A percentile compares a stretch with the other conserved stretches of the same genome.
These are phyloP conservation scores for Galbula dea DNA, from an alignment of 2,113 vertebrate genomes.

Conservation along the genomic window DNA sequence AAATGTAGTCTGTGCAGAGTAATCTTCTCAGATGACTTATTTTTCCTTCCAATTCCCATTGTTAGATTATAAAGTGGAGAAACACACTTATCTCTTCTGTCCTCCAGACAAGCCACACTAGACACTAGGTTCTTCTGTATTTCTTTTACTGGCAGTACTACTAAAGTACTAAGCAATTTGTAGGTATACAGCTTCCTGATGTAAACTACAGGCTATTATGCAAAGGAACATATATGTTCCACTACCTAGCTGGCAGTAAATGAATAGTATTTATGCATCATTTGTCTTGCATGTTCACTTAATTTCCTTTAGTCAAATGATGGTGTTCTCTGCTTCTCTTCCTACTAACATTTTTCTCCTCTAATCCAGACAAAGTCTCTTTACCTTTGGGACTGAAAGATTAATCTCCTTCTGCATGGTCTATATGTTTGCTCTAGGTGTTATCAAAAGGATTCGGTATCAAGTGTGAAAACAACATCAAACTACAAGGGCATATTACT, in stretches of 20 bases:
- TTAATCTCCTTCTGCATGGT: not conserved
- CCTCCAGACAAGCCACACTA: not conserved
- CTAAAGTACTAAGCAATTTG: not conserved
- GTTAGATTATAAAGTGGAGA: not conserved
- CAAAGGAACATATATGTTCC: not conserved
- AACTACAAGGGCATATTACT: not conserved
- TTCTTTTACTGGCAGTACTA: not conserved
- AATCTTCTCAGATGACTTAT: not conserved
- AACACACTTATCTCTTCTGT: not conserved
- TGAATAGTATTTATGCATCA: not conserved
- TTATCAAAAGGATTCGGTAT: constrained; percentile 20
- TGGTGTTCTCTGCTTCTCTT: not conserved
- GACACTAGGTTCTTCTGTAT: not conserved
- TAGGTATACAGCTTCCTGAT: not conserved
- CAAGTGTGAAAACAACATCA: not conserved
- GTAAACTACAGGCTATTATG: not conserved
- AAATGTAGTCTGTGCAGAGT: not conserved
- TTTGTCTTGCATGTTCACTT: not conserved
- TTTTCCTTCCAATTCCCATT: not conserved
- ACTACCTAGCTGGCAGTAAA: not conserved
- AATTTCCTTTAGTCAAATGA: not conserved
- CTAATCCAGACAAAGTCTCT: not conserved
- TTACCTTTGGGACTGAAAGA: not conserved
- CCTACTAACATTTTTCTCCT: not conserved
- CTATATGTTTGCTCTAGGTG: not conserved